These are phyloP conservation scores for Noctua pronuba DNA, from an alignment of 2,888 invertebrate species.

Conservation along the genomic window DNA sequence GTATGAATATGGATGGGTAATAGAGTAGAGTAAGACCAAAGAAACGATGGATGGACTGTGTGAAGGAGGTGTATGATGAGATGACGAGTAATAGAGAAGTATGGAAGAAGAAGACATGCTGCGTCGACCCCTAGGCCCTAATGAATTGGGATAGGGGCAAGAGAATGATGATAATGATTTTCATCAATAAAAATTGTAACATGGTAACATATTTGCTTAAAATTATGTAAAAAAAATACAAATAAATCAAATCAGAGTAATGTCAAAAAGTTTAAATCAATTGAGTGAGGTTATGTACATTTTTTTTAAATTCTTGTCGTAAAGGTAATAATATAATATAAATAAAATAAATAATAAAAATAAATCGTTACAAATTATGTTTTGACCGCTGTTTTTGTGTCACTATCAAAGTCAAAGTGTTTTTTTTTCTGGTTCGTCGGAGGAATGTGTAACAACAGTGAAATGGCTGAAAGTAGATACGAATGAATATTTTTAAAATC, in stretches of 20 bases:
- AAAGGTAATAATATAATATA: too few species aligned
- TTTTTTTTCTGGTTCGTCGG: background rate
- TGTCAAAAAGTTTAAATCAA: background rate
- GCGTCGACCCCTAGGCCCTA: too few species aligned
- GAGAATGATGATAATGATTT: too few species aligned
- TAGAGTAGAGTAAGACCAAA: too few species aligned
- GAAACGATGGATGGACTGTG: too few species aligned
- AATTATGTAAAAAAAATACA: constrained; percentile 7
- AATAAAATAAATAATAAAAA: too few species aligned
- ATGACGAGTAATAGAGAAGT: too few species aligned
- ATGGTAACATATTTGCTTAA: constrained; percentile 10
- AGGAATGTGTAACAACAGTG: background rate
- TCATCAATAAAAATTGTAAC: background rate
- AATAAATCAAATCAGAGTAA: background rate
- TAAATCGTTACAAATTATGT: background rate
- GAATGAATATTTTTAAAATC: background rate
- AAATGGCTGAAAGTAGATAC: background rate
- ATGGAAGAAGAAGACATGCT: too few species aligned
- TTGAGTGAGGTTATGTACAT: background rate
- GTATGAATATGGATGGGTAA: too few species aligned
- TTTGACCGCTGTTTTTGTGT: background rate
- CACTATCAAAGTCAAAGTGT: background rate
- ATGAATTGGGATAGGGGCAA: too few species aligned
- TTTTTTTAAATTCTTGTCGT: background rate
- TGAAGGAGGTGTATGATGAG: too few species aligned